Evolutionary conservation across 2,113 vertebrate species (phyloP), one percentile per base, ranked within the genome.

Genomic region (Hippopotamus amphibius): DNA sequence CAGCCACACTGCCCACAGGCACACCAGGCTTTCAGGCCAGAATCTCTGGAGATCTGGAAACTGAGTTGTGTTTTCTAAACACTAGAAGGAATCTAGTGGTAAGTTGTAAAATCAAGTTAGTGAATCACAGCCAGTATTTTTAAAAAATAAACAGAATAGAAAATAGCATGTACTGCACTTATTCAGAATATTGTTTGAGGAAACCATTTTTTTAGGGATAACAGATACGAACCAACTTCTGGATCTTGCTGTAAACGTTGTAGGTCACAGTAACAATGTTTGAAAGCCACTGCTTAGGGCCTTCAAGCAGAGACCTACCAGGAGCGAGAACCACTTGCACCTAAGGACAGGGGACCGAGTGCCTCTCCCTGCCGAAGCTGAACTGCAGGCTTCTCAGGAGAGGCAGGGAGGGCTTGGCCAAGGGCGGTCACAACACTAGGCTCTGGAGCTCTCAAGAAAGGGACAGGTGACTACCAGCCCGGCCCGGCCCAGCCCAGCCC

Each of bases 401-500:
- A 95, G 59, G n/a, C 61, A 55, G n/a, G 53, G 46, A 66, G 21
- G 68, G 68, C 68, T 16, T 14, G 76, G 85, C 85, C 7, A 0
- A 57, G 43, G 19, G 37, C 72, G 28, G 68, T 26, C 68, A n/a
- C 22, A 24, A 9, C 15, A 14, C 9, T 11, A 2, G 37, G 77
- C 17, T 74, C 61, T 30, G 69, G 30, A 79, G 76, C 63, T 77
- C 59, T 93, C 66, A 88, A 43, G 79, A 94, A 95, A 63, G 74
- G 69, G 63, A 71, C 17, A 85, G 63, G 53, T 80, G 76, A 91
- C 57, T 24, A 19, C 26, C 2, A 3, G 89, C 81, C 19, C 30
- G 12, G 76, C 76, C 11, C 76, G 6, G 9, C 74, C 71, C 80
- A 77, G 96, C 81, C 30, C 59, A 68, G 84, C 30, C 30, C 87